phyloP scores from a whole-genome alignment of 2,888 invertebrate genomes.

The Drosophila birchii region DNA sequence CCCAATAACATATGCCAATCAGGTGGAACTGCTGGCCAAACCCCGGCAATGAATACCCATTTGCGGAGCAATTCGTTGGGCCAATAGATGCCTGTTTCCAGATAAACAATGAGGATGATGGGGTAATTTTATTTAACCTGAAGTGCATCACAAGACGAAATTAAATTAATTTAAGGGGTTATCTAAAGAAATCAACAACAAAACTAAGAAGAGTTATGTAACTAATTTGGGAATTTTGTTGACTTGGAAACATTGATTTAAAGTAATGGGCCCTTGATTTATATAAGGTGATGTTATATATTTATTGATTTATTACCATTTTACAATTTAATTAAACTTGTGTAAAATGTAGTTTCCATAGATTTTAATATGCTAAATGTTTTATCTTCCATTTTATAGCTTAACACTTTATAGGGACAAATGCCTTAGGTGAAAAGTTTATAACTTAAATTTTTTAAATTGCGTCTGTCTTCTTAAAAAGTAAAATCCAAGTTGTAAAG shows the following conservation, averaged over 20 bases:
- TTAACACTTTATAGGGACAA: neutral
- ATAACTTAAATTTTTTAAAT: neutral
- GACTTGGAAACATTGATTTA: too few species aligned
- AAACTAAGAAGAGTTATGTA: neutral
- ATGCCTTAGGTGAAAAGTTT: neutral
- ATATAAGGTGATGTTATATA: too few species aligned
- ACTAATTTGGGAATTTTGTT: neutral
- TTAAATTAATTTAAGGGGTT: neutral
- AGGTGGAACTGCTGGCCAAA: constrained; percentile 27
- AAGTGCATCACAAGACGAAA: constrained; percentile 6
- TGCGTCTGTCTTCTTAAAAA: too few species aligned
- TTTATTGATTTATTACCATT: neutral
- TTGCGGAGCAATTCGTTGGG: constrained; percentile 18
- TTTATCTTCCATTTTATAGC: neutral
- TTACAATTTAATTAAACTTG: neutral
- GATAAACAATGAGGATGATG: constrained; percentile 20
- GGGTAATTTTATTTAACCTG: constrained; percentile 18
- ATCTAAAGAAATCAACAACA: too few species aligned
- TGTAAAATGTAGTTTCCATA: neutral
- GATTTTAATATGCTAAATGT: neutral
- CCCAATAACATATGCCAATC: constrained; percentile 63
- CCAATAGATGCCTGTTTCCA: constrained; percentile 7
- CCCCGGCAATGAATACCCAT: constrained; percentile 29
- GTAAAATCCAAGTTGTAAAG: neutral
- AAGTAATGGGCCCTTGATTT: fast-evolving